These are phyloP conservation scores for Numenius arquata DNA, from an alignment of 2,113 vertebrate genomes.

Conservation along the genomic window DNA sequence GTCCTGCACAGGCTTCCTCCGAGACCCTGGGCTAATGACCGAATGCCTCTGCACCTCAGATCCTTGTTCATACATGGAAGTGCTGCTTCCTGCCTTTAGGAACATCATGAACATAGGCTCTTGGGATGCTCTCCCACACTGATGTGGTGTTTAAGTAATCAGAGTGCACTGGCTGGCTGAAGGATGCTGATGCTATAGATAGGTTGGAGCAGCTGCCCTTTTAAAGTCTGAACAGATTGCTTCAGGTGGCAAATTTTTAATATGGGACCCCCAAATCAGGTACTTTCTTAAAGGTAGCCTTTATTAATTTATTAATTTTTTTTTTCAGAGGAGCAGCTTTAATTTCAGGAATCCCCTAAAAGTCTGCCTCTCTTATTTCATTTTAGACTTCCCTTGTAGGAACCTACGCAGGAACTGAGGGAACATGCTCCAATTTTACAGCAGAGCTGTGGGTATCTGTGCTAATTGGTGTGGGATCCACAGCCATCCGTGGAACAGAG, in stretches of 20 bases:
- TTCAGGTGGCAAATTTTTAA: neutral
- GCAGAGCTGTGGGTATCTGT: neutral
- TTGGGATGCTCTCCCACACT: neutral
- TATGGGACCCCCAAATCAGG: neutral
- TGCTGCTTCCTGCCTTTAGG: neutral
- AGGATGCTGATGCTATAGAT: neutral
- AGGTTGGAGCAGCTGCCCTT: neutral
- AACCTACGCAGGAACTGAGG: neutral
- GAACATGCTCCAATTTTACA: neutral
- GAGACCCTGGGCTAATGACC: neutral
- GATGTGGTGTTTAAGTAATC: neutral
- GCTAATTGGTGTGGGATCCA: neutral
- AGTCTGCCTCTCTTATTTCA: neutral
- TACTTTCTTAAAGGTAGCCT: neutral
- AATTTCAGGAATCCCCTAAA: neutral
- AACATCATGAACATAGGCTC: rapidly evolving
- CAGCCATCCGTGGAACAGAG: neutral
- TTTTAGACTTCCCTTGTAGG: neutral
- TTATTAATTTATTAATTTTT: neutral
- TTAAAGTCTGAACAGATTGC: neutral
- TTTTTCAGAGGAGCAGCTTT: neutral
- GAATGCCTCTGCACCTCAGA: neutral
- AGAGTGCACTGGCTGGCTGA: neutral
- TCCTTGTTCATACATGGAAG: neutral
- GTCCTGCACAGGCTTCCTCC: neutral